These are phyloP conservation scores for Panonychus citri DNA, from an alignment of 1,140 invertebrate genomes.

Conservation along the genomic window DNA sequence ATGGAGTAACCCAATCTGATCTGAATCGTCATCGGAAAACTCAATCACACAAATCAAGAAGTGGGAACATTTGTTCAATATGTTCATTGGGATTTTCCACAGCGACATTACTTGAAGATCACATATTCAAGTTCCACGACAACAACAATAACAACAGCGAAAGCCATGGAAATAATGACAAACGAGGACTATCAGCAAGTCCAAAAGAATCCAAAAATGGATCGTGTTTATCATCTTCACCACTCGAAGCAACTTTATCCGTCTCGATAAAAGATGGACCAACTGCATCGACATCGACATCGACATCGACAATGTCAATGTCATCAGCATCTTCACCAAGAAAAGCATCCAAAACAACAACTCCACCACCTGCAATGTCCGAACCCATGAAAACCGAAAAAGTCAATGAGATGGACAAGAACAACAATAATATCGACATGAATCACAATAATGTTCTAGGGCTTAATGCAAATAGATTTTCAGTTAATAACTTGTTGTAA, in stretches of 20 bases:
- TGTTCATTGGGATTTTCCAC: constrained; percentile 25
- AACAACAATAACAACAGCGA: no score
- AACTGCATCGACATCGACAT: background rate
- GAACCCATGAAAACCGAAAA: background rate
- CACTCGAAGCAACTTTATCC: background rate
- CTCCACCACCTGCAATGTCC: no score
- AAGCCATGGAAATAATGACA: no score
- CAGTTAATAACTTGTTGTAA: background rate
- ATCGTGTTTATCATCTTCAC: background rate
- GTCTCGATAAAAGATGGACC: no score
- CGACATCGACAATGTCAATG: background rate
- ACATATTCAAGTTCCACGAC: constrained; percentile 6
- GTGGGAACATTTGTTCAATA: constrained; percentile 19
- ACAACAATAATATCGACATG: background rate
- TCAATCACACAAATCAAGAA: constrained; percentile 23
- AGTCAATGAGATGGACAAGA: background rate
- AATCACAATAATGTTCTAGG: background rate
- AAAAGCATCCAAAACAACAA: background rate
- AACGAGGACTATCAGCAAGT: no score
- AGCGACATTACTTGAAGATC: constrained; percentile 10
- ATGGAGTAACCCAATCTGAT: constrained; percentile 29
- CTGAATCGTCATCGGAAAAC: constrained; percentile 29
- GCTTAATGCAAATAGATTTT: background rate
- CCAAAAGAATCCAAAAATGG: no score
- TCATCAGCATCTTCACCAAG: background rate